Evolutionary conservation across 2,888 invertebrate genomes (phyloP).

Genomic region (Chaitophorus viminalis): DNA sequence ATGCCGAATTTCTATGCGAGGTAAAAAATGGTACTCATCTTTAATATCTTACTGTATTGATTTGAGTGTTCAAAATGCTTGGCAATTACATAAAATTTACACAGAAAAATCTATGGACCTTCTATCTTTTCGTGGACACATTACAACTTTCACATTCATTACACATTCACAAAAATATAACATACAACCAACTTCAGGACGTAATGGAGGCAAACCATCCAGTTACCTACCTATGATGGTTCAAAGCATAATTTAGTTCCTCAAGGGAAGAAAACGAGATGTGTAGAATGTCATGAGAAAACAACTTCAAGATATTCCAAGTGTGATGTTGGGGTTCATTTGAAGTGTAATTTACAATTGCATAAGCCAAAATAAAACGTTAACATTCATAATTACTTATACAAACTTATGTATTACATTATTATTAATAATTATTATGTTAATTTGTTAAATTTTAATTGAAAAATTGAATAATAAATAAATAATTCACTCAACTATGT

Average conservation of each 20-base stretch:
- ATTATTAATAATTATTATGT: not conserved
- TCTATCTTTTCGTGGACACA: slow-evolving; percentile 26
- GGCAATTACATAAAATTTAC: slow-evolving; percentile 25
- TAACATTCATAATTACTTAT: not conserved
- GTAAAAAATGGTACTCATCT: slow-evolving; percentile 64
- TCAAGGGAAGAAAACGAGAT: slow-evolving; percentile 23
- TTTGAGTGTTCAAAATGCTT: slow-evolving; percentile 31
- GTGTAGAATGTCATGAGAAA: slow-evolving; percentile 12
- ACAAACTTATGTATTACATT: not conserved
- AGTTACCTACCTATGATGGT: slow-evolving; percentile 21
- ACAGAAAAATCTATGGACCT: slow-evolving; percentile 23
- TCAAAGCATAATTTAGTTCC: slow-evolving; percentile 23
- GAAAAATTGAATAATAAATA: not conserved
- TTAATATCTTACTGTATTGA: slow-evolving; percentile 23
- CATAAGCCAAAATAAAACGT: not conserved
- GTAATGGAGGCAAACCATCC: slow-evolving; percentile 3
- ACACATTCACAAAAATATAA: slow-evolving; percentile 64
- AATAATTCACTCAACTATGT: not conserved
- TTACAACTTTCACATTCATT: no score
- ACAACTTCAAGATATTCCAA: slow-evolving; percentile 17
- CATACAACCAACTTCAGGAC: slow-evolving; percentile 2
- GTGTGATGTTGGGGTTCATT: slow-evolving; percentile 15
- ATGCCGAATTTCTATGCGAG: slow-evolving; percentile 64
- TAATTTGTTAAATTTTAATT: not conserved
- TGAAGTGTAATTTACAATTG: slow-evolving; percentile 1